These are phyloP conservation scores for Pluvianellus socialis DNA, from an alignment of 2,113 vertebrate species.

Conservation along the genomic window DNA sequence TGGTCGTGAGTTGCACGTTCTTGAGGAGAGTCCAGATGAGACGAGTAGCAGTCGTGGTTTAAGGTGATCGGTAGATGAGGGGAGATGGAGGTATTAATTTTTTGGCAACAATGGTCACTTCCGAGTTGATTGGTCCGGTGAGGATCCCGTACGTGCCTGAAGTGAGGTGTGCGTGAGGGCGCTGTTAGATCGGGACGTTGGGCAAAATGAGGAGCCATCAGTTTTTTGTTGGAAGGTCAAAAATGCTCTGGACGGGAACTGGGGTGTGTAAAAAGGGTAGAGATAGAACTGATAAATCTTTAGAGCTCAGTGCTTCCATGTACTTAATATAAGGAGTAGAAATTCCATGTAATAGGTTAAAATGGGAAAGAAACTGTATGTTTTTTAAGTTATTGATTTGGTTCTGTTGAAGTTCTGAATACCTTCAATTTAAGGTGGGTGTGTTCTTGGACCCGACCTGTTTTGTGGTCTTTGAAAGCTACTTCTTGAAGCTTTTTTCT, in stretches of 20 bases:
- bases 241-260: rapidly evolving
- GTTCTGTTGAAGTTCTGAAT: not conserved
- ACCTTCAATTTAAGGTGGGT: not conserved
- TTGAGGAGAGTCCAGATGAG: not conserved
- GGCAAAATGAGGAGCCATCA: not conserved
- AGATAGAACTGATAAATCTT: not conserved
- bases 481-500: not conserved
- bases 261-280: not conserved
- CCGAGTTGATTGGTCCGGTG: not conserved
- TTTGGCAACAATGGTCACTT: not conserved
- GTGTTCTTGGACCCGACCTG: no score
- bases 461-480: not conserved
- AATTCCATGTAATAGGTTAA: not conserved
- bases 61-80: no score
- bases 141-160: not conserved
- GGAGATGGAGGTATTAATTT: not conserved
- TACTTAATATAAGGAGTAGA: not conserved
- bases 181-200: rapidly evolving
- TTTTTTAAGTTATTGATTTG: not conserved
- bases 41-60: not conserved
- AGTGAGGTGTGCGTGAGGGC: no score
- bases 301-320: not conserved
- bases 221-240: not conserved
- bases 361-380: not conserved
- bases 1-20: rapidly evolving